These are phyloP conservation scores for Andricus grossulariae DNA, from an alignment of 1,140 invertebrate genomes.

Conservation along the genomic window DNA sequence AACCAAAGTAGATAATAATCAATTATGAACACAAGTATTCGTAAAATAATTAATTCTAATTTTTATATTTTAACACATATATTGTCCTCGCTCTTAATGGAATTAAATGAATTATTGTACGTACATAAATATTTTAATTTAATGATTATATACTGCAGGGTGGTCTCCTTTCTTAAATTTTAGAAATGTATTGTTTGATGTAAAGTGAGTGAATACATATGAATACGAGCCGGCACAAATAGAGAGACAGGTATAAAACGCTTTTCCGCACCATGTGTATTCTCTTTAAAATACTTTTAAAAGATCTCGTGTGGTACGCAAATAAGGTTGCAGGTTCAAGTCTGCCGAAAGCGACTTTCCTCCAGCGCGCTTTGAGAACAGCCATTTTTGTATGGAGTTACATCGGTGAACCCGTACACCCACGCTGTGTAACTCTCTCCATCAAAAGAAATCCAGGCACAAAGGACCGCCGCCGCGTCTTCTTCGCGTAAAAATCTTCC, in stretches of 20 bases:
- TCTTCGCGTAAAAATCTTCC: slow-evolving; percentile 13
- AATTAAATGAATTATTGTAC: too few species aligned
- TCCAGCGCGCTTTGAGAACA: background rate
- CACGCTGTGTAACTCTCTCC: slow-evolving; percentile 24
- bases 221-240: background rate
- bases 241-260: background rate
- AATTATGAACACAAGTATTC: too few species aligned
- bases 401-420: background rate
- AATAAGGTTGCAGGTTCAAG: slow-evolving; percentile 26
- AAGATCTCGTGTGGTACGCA: slow-evolving; percentile 19
- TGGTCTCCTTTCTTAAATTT: too few species aligned
- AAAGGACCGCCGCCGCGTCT: background rate
- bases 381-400: slow-evolving; percentile 5
- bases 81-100: too few species aligned
- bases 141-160: too few species aligned
- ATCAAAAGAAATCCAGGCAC: slow-evolving; percentile 23
- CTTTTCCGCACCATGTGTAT: slow-evolving; percentile 3
- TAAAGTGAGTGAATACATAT: too few species aligned
- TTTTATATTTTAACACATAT: too few species aligned
- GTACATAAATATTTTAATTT: too few species aligned
- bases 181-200: too few species aligned
- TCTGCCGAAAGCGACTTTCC: background rate
- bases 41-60: too few species aligned
- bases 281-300: slow-evolving; percentile 19
- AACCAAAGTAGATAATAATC: too few species aligned